A percentile compares a stretch with the other conserved stretches of the same genome.
Conservation (phyloP, 1,140 invertebrate species). For the Trichogramma pretiosum region DNA sequence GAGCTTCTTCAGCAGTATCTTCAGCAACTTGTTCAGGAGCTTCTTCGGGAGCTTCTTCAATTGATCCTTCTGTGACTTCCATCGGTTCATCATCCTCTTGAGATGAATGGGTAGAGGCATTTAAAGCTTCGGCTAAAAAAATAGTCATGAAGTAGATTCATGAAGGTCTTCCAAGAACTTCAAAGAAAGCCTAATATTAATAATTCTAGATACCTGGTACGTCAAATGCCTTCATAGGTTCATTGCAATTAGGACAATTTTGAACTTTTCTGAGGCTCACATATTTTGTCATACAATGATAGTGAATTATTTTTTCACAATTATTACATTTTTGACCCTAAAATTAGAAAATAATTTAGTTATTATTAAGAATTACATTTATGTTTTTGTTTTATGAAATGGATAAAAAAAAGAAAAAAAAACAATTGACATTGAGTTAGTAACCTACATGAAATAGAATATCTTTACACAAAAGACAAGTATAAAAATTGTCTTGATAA, state of each 20-base stretch:
- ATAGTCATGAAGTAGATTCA: no score
- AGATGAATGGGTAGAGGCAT: background rate
- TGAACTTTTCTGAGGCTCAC: conserved; percentile 11
- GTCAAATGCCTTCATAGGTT: background rate
- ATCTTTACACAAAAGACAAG: conserved; percentile 33
- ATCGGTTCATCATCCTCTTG: background rate
- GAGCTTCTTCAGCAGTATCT: no score
- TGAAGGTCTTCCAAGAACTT: no score
- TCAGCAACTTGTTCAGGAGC: no score
- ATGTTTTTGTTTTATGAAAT: background rate
- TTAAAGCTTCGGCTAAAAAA: conserved; percentile 3
- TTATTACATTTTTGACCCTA: conserved; percentile 29
- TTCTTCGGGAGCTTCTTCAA: no score
- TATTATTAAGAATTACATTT: background rate
- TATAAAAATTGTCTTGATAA: conserved; percentile 24
- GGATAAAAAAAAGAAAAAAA: background rate
- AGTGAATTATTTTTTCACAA: conserved; percentile 24
- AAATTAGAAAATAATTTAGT: conserved; percentile 6
- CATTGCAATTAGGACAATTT: conserved; percentile 26
- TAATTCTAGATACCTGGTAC: conserved; percentile 7
- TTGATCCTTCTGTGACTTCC: conserved; percentile 4
- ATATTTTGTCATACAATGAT: conserved; percentile 25
- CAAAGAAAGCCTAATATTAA: no score
- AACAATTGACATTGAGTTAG: no score
- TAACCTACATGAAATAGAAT: conserved; percentile 35